Evolutionary conservation across 2,797 vertebrate genomes (phyloP).

Genomic region (Sylvia borin): DNA sequence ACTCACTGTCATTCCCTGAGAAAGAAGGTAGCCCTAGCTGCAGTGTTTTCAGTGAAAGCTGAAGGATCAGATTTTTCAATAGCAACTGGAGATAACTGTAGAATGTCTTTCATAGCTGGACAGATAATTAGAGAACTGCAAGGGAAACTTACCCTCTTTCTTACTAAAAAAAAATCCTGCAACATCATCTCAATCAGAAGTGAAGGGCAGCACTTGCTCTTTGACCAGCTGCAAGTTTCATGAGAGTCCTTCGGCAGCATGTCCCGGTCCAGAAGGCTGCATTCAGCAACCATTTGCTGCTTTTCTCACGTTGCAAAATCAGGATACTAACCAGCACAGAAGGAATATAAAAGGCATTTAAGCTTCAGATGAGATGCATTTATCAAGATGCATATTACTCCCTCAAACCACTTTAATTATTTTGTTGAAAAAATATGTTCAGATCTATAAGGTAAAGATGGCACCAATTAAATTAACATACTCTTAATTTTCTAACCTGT

Average conservation of each 20-base stretch:
- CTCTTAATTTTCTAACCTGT: background rate
- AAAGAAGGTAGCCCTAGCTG: background rate
- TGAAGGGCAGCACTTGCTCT: background rate
- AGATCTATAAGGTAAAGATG: background rate
- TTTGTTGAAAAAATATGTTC: conserved; percentile 1
- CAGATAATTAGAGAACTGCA: background rate
- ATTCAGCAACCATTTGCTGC: background rate
- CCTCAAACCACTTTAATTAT: background rate
- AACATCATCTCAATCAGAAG: background rate
- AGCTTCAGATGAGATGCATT: background rate
- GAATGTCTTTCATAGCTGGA: background rate
- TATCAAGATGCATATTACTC: background rate
- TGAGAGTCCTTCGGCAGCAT: background rate
- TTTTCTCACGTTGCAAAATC: background rate
- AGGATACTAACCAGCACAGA: background rate
- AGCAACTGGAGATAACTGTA: background rate
- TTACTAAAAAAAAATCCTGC: background rate
- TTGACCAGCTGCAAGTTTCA: background rate
- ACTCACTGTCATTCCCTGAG: background rate
- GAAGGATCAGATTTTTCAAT: background rate
- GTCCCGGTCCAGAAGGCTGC: background rate
- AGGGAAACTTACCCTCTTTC: background rate
- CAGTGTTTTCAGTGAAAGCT: background rate
- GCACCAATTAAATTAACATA: background rate
- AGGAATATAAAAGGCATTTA: background rate